Evolutionary conservation across 1,140 invertebrate species (phyloP).

Genomic region (Hycleus cichorii): DNA sequence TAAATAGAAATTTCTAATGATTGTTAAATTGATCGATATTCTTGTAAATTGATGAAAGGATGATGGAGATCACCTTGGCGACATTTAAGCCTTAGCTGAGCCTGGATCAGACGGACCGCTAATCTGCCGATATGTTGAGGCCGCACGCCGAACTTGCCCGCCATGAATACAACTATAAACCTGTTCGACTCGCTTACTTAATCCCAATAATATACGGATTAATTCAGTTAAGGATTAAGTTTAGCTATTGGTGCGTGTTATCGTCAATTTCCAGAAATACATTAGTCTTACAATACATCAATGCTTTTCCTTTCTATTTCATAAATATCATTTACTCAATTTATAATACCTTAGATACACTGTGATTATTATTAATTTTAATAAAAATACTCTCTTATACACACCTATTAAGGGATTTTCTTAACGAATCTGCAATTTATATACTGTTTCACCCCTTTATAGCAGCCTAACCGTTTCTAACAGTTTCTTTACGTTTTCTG

Average conservation of each 20-base stretch:
- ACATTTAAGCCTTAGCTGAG: constrained; percentile 25
- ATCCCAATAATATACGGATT: constrained; percentile 35
- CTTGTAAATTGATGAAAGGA: constrained; percentile 3
- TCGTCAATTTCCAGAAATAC: constrained; percentile 31
- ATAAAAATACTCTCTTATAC: neutral
- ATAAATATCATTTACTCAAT: constrained; percentile 3
- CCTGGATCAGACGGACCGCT: constrained; percentile 32
- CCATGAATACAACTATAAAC: constrained; percentile 32
- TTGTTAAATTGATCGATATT: neutral
- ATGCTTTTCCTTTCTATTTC: neutral
- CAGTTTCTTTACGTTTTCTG: too few relatives aligned
- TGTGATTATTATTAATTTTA: too few relatives aligned
- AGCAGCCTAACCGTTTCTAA: too few relatives aligned
- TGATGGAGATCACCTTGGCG: constrained; percentile 31
- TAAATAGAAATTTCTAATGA: neutral
- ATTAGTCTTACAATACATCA: constrained; percentile 5
- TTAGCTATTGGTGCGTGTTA: constrained; percentile 37
- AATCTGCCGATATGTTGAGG: constrained; percentile 35
- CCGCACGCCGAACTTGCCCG: constrained; percentile 26
- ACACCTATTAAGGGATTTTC: too few relatives aligned
- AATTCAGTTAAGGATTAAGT: constrained; percentile 34
- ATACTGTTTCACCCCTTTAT: too few relatives aligned
- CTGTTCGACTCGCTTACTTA: constrained; percentile 30
- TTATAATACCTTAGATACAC: too few relatives aligned
- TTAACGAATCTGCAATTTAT: too few relatives aligned